Evolutionary conservation across 2,797 vertebrate genomes (phyloP).

Genomic region (Thunnus albacares): DNA sequence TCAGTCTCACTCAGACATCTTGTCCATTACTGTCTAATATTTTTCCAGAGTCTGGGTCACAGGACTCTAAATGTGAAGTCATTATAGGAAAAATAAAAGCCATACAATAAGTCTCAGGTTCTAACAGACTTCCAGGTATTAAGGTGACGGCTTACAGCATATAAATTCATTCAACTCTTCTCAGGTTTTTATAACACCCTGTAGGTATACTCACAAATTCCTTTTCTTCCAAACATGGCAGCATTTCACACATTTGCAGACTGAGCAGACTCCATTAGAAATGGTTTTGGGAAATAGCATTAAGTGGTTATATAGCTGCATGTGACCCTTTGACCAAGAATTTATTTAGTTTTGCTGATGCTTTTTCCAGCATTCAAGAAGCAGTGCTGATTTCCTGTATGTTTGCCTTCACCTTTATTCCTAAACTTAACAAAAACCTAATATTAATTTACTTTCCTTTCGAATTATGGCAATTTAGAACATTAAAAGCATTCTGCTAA

Average conservation of each 20-base stretch:
- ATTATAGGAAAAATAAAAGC: slow-evolving; percentile 56
- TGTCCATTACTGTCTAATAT: slow-evolving; percentile 12
- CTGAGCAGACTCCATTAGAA: slow-evolving; percentile 15
- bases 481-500: slow-evolving; percentile 2
- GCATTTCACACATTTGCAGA: slow-evolving; percentile 52
- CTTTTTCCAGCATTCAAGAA: not conserved
- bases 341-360: slow-evolving; percentile 4
- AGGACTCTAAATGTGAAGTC: slow-evolving; percentile 42
- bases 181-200: slow-evolving; percentile 57
- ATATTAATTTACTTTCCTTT: not conserved
- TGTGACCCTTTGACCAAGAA: slow-evolving; percentile 7
- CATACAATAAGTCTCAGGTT: slow-evolving; percentile 28
- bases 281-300: slow-evolving; percentile 27
- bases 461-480: not conserved
- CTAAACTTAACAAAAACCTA: not conserved
- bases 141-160: slow-evolving; percentile 28
- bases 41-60: slow-evolving; percentile 15
- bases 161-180: slow-evolving; percentile 48
- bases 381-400: not conserved
- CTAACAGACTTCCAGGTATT: slow-evolving; percentile 42
- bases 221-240: slow-evolving; percentile 36
- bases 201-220: slow-evolving; percentile 40
- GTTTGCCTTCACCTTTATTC: slow-evolving; percentile 9
- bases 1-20: not conserved
- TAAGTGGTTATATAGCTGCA: slow-evolving; percentile 22